Base-by-base conservation (phyloP, 2,888 invertebrate species). In the Ptilodon capucinus region DNA sequence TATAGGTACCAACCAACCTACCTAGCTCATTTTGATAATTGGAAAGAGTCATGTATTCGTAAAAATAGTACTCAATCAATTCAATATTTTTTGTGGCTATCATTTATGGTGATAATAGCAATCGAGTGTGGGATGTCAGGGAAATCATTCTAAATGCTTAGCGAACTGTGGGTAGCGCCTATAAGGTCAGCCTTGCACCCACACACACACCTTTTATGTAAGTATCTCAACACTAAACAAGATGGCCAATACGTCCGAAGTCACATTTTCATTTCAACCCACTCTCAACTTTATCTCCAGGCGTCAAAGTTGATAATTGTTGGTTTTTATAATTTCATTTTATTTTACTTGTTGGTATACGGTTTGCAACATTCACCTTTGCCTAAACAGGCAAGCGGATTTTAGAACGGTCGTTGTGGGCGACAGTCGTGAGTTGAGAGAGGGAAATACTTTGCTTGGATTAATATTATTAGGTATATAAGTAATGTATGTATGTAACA, bases 181-280 rank as follows among this genome's bases (percentile, higher is more conserved):
- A 78, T 87, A 89, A 90, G 88, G 89, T 89, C 88, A 90, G 79
- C 90, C 90, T 90, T 90, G 91, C 90, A 86, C 91, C 91, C 90
- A 91, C 90, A 84, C 88, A 82, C 87, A 69, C 61, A 68, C 88
- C 88, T 79, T 90, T 77, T 87, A 86, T 69, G 77, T 70, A 74
- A 56, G 82, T 81, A 81, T 76, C 79, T 76, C 76, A 77, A 74
- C 82, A 84, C 77, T 79, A 76, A 76, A 72, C 78, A 76, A 78
- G 76, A 75, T 68, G 42, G 4, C 36, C 48, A 51, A 54, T 56
- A 72, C 36, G 68, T 54, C 67, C 32, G 59, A 79, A 62, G 63
- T 51, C 55, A 51, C 57, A 36, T 38, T 14, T 23, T 1, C 36
- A 6, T 34, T 28, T 38, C 42, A 67, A 45, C 36, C 47, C 4